A percentile compares a stretch with the other conserved stretches of the same genome.
Conservation (phyloP, 2,797 vertebrate species). For the Tachyglossus aculeatus region DNA sequence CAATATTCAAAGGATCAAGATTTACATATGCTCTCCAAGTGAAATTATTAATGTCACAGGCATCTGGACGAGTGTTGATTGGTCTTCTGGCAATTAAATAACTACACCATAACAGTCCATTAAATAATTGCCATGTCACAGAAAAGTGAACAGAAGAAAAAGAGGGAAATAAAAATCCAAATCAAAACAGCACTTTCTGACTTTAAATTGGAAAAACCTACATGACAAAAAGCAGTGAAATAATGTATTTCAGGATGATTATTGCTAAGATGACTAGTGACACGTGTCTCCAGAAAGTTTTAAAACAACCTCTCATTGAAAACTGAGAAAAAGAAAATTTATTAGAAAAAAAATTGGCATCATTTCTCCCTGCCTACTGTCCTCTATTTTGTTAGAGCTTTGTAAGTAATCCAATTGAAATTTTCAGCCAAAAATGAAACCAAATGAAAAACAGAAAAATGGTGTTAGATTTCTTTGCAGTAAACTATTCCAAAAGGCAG, state of each 20-base stretch:
- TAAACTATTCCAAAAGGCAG: constrained; percentile 41
- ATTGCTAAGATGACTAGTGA: background rate
- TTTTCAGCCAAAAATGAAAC: constrained; percentile 51
- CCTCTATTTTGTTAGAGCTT: constrained; percentile 55
- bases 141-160: background rate
- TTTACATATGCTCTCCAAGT: background rate
- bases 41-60: background rate
- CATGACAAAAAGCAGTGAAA: background rate
- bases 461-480: constrained; percentile 60
- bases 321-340: constrained; percentile 48
- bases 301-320: no score
- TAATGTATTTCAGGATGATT: no score
- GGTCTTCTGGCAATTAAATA: background rate
- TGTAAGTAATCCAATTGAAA: constrained; percentile 52
- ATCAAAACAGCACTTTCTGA: background rate
- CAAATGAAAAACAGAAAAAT: constrained; percentile 53
- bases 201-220: background rate
- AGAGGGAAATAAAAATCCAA: background rate
- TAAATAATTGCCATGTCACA: background rate
- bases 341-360: constrained; percentile 41
- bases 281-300: background rate
- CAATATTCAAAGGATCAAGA: background rate
- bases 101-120: background rate
- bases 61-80: background rate
- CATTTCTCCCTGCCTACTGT: constrained; percentile 45